Base-by-base conservation (phyloP, 2,113 vertebrate genomes). In the Labrus mixtus region DNA sequence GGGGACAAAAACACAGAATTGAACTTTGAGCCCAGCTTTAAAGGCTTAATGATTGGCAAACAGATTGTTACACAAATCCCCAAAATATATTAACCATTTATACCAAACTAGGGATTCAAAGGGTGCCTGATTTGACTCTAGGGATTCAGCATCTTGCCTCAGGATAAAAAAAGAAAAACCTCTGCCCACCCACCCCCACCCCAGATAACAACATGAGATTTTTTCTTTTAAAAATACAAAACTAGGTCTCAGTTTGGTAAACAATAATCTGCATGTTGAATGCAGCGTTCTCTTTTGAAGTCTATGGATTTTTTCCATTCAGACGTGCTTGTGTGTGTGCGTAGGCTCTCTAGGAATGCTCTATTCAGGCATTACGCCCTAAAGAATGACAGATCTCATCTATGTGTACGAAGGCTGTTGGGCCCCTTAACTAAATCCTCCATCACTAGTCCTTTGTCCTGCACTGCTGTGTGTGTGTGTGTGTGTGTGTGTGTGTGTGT, bases 361-460 rank as follows among this genome's bases (percentile, higher is more conserved):
- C 62, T 78, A 59, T 87, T 86, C 68, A 84, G 68, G 20, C 84
- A 68, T 36, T 41, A 60, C 59, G 29, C 68, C 79, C 72, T 81
- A 56, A 89, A 84, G 85, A 89, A 85, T 80, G 84, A 82, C 83
- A 71, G 74, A 79, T 85, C 86, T 84, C 82, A 76, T 90, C 75
- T 84, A 70, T 79, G 54, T 46, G 39, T 68, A 79, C 10, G 16
- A 37, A 72, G 29, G 46, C 16, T 16, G 51, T 81, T 33, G 78
- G 83, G 84, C 87, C 89, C 63, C 83, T 79, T 58, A 66, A 45
- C 75, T 20, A 73, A 78, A 84, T 62, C 68, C 79, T 63, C 55
- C 76, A 80, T 81, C 76, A 90, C 82, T 84, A 45, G 64, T 59
- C 64, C 72, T 89, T 91, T 90, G 87, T 90, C 69, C 73, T 54